Evolutionary conservation across 2,113 vertebrate genomes (phyloP).

Genomic region (Cebus imitator): DNA sequence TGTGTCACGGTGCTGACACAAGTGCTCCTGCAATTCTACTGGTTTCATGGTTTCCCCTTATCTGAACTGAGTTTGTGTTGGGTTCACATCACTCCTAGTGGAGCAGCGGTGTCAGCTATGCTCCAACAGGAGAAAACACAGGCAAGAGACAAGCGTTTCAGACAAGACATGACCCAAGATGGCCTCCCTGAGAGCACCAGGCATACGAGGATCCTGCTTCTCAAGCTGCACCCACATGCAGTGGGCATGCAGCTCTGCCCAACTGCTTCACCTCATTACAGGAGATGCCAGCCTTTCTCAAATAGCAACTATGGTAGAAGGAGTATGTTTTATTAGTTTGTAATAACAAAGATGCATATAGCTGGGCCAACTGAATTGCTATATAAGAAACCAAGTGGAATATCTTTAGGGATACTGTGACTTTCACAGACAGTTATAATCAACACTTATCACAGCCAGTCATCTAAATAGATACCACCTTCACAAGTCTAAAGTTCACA

Average conservation of each 20-base stretch:
- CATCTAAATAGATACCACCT: background rate
- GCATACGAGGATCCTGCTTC: accelerated
- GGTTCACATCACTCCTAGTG: background rate
- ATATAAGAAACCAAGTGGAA: background rate
- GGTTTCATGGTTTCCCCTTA: background rate
- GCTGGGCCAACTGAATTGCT: background rate
- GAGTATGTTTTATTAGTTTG: background rate
- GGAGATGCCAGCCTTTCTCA: too few species aligned
- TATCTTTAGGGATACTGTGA: background rate
- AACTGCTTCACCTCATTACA: background rate
- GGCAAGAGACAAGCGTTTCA: background rate
- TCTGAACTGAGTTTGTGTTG: background rate
- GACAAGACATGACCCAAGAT: background rate
- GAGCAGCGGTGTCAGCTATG: background rate
- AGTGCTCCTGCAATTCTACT: background rate
- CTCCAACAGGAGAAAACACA: too few species aligned
- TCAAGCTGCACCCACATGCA: background rate
- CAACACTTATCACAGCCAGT: background rate
- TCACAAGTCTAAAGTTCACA: too few species aligned
- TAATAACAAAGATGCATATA: background rate
- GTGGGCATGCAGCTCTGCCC: background rate
- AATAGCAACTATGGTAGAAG: too few species aligned
- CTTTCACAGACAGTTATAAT: background rate
- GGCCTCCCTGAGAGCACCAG: background rate
- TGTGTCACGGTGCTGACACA: background rate